Evolutionary conservation across 1,140 invertebrate species (phyloP).

Genomic region (Drosophila prosaltans): DNA sequence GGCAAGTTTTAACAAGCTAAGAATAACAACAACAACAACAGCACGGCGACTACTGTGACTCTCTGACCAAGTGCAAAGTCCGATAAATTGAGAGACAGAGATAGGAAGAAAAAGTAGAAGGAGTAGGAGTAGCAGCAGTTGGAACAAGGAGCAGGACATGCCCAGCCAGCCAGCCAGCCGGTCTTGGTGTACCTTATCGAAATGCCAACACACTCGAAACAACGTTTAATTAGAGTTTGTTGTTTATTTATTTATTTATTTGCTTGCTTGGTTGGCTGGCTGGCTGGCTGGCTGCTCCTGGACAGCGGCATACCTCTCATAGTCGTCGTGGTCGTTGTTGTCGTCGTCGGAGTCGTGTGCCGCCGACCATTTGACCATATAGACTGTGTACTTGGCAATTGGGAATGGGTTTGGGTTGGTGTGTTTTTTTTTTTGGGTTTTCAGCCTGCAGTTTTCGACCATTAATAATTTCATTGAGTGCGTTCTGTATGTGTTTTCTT

Average conservation of each 20-base stretch:
- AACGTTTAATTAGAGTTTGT: conserved; percentile 79
- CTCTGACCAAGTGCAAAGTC: conserved; percentile 29
- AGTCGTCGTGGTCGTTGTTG: conserved; percentile 3
- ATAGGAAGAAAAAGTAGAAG: neutral
- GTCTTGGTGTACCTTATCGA: conserved; percentile 54
- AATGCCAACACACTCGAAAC: conserved; percentile 55
- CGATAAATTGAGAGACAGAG: conserved; percentile 34
- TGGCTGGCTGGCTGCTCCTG: neutral
- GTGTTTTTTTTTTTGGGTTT: neutral
- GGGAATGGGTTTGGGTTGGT: neutral
- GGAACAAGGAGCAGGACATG: conserved; percentile 34
- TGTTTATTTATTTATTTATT: conserved; percentile 78
- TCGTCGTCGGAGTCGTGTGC: conserved; percentile 25
- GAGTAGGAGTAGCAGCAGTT: neutral
- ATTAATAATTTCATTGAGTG: conserved; percentile 77
- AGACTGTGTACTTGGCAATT: conserved; percentile 5
- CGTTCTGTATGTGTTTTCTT: conserved; percentile 30
- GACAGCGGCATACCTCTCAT: neutral
- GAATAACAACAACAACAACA: conserved; percentile 27
- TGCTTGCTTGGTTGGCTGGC: conserved; percentile 8
- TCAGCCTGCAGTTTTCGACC: conserved; percentile 66
- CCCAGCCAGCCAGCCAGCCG: neutral
- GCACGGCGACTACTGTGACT: conserved; percentile 30
- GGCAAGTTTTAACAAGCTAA: conserved; percentile 68
- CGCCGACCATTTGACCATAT: conserved; percentile 42